Evolutionary conservation across 2,888 invertebrate species (phyloP), one percentile per base, ranked within the genome.

Genomic region (Elysia crispata): DNA sequence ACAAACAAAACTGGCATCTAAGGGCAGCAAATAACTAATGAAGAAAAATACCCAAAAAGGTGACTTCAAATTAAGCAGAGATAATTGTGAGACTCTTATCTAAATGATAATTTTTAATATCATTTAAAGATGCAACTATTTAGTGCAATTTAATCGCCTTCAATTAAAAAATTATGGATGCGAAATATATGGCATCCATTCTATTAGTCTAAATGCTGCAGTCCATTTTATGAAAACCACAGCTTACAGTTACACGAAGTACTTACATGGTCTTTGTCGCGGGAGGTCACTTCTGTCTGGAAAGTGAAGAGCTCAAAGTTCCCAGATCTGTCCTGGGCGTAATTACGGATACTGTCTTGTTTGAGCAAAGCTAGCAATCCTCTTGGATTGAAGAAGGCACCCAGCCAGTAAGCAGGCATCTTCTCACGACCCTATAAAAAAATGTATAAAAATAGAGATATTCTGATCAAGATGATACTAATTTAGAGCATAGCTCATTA

Each of bases 201-300:
- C n/a, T n/a, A n/a, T n/a, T n/a, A n/a, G n/a, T n/a, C n/a, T n/a
- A n/a, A n/a, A n/a, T n/a, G n/a, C n/a, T n/a, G 23, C n/a, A 66
- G 15, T 25, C 13, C 13, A 23, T 66, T 20, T 66, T 25, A 18
- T 18, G n/a, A n/a, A n/a, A n/a, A 8, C 25, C 25, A 60, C 5
- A 60, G 25, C n/a, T 25, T 23, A 18, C 31, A 67, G 1, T 20
- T 25, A 64, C 5, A 13, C 25, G 28, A 50, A n/a, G 30, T 33
- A 88, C 89, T 89, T 86, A 92, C 91, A 87, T 92, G 92, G 80
- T 92, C 92, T 80, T 91, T 91, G 84, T 92, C 92, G 72, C 92
- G 86, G 20, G 90, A 89, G 25, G 92, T 92, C 80, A 92, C 87
- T 81, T 92, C 92, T 41, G 92, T 91, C 85, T 92, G 91, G 86